Base-by-base conservation (phyloP, 2,113 vertebrate genomes). In the Euleptes europaea region DNA sequence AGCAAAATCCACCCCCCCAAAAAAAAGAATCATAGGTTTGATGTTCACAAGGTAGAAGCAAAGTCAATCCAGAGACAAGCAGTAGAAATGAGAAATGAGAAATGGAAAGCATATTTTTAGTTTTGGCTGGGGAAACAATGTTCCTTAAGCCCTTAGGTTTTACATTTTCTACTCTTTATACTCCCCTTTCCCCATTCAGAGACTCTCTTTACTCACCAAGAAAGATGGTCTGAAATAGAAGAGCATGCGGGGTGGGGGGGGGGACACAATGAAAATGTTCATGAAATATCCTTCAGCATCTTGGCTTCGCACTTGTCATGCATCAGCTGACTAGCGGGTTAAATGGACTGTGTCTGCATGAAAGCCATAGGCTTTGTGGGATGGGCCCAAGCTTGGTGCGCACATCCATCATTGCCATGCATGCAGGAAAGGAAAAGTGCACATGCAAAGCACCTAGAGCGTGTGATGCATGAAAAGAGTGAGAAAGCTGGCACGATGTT, bases 291-390 rank as follows among this genome's bases (percentile, higher is more conserved):
- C 38, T 31, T 38, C 1, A 17, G 17, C 33, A n/a, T 65, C 42
- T 65, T 19, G 17, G 38, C 26, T 66, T 14, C 12, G 35, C 26
- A 28, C 28, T 33, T 11, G n/a, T n/a, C 14, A 31, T 47, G 72
- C 44, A 74, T 47, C 28, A 31, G 31, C 42, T 74, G 44, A 44
- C 70, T 42, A 72, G n/a, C 7, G 5, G 7, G 35, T 57, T 2
- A 65, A 60, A 42, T 40, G 86, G 90, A 86, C 2, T 72, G 80
- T 65, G 57, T 47, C 47, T 77, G 78, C 87, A 73, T 21, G n/a
- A 84, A 91, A 84, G 79, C 23, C 44, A 79, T 90, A 63, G 83
- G 23, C n/a, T 83, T 17, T 26, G 82, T 40, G 35, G 89, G 79
- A 72, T 47, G 5, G 47, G 57, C 77, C 73, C 49, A 76, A 87